Percentiles rank a stretch among this genome's conserved stretches.
Evolutionary conservation across 2,888 invertebrate genomes (phyloP).

Genomic region (Nebria salina): DNA sequence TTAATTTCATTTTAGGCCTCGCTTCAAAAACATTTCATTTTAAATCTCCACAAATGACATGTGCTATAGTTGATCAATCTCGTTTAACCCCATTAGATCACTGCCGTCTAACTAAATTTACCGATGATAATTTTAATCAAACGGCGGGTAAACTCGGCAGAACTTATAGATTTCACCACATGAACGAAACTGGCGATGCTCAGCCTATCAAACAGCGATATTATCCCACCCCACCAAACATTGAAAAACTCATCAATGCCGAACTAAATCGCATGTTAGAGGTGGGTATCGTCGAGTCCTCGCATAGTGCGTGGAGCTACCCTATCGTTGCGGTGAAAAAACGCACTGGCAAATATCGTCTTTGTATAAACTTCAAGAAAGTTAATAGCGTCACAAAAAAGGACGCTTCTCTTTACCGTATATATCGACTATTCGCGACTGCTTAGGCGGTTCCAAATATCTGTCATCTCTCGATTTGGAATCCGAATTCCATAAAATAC

Average conservation of each 20-base stretch:
- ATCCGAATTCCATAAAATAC: conserved; percentile 50
- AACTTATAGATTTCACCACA: neutral
- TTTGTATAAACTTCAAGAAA: conserved; percentile 53
- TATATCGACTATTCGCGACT: conserved; percentile 50
- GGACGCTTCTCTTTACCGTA: conserved; percentile 51
- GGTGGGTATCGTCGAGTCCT: conserved; percentile 52
- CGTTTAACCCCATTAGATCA: neutral
- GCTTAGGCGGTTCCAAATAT: conserved; percentile 50
- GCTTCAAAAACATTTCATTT: no score
- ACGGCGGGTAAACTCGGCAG: neutral
- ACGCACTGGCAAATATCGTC: conserved; percentile 50
- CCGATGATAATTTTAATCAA: neutral
- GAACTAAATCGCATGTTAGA: conserved; percentile 55
- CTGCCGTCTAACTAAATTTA: neutral
- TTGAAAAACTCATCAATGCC: conserved; percentile 40
- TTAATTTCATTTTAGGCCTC: no score
- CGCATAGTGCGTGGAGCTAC: conserved; percentile 52
- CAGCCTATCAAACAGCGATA: conserved; percentile 40
- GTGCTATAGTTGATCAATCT: neutral
- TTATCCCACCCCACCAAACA: conserved; percentile 44
- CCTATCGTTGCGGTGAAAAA: conserved; percentile 53
- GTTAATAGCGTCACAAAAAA: conserved; percentile 53
- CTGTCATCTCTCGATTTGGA: conserved; percentile 52
- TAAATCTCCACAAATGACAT: neutral
- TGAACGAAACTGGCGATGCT: conserved; percentile 13